Evolutionary conservation across 2,888 invertebrate species (phyloP).

Genomic region (Isotomurus palustris): DNA sequence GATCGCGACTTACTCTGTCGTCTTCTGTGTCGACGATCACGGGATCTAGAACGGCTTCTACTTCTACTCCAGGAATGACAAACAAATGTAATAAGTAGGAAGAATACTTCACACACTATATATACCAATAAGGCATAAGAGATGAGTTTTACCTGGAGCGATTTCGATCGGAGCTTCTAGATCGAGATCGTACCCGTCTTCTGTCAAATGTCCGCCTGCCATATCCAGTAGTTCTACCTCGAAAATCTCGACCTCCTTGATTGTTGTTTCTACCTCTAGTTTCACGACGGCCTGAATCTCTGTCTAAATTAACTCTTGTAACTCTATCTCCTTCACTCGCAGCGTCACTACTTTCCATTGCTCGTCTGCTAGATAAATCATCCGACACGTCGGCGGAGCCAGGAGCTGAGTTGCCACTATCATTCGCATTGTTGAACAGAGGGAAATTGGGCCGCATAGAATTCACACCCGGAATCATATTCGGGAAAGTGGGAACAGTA

Average conservation of each 20-base stretch:
- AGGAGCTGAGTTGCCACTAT: not conserved
- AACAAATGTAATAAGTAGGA: too few relatives aligned
- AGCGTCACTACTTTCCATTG: not conserved
- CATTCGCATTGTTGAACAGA: not conserved
- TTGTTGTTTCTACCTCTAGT: not conserved
- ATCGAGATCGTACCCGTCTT: conserved; percentile 15
- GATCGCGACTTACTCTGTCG: conserved; percentile 3
- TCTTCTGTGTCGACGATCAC: conserved; percentile 22
- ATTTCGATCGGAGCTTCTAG: conserved; percentile 10
- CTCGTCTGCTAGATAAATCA: not conserved
- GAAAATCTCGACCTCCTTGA: conserved; percentile 1
- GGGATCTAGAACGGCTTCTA: conserved; percentile 24
- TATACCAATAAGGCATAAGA: not conserved
- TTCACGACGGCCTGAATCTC: not conserved
- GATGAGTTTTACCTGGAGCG: conserved; percentile 21
- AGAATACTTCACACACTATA: not conserved
- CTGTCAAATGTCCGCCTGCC: conserved; percentile 1
- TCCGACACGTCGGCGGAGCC: not conserved
- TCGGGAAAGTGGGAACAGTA: conserved; percentile 11
- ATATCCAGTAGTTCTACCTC: conserved; percentile 15
- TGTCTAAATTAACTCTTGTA: conserved; percentile 4
- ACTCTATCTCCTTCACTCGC: not conserved
- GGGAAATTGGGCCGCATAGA: too few relatives aligned
- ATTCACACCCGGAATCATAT: conserved; percentile 5
- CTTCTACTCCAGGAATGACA: conserved; percentile 1